Evolutionary conservation across 2,113 vertebrate species (phyloP).

Genomic region (Nestor notabilis): DNA sequence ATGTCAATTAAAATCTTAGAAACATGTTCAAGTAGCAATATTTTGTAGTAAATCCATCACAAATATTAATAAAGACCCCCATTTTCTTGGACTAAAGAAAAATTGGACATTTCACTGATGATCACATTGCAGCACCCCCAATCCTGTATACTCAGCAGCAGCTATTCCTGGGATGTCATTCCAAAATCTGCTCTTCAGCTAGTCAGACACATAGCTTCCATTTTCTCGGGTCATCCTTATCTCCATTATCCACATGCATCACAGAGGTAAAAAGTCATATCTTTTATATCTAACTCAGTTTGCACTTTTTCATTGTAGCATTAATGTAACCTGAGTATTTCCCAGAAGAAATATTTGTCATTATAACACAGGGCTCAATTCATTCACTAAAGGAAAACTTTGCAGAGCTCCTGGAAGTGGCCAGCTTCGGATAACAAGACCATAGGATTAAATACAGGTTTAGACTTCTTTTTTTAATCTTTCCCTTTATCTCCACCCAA

Average conservation of each 20-base stretch:
- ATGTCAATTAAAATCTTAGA: not conserved
- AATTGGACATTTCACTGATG: not conserved
- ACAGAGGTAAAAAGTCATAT: not conserved
- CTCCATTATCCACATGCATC: not conserved
- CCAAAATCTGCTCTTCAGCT: constrained; percentile 14
- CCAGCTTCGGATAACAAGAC: constrained; percentile 34
- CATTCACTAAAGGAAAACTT: constrained; percentile 29
- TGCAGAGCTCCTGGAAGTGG: constrained; percentile 52
- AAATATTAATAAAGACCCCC: not conserved
- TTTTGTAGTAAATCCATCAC: not conserved
- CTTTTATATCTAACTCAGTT: not conserved
- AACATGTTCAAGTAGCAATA: not conserved
- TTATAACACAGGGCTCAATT: constrained; percentile 31
- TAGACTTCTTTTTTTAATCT: constrained; percentile 54
- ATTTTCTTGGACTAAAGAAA: not conserved
- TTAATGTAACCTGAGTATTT: not conserved
- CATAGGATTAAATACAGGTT: constrained; percentile 60
- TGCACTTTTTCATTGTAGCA: not conserved
- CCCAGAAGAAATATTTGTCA: constrained; percentile 18
- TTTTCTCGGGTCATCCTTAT: not conserved
- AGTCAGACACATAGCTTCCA: not conserved
- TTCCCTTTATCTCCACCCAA: constrained; percentile 66
- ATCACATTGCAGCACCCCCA: not conserved
- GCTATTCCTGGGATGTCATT: not conserved
- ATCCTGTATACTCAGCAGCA: not conserved